These are phyloP conservation scores for Drosophila barbarae DNA, from an alignment of 2,888 invertebrate genomes.

Conservation along the genomic window DNA sequence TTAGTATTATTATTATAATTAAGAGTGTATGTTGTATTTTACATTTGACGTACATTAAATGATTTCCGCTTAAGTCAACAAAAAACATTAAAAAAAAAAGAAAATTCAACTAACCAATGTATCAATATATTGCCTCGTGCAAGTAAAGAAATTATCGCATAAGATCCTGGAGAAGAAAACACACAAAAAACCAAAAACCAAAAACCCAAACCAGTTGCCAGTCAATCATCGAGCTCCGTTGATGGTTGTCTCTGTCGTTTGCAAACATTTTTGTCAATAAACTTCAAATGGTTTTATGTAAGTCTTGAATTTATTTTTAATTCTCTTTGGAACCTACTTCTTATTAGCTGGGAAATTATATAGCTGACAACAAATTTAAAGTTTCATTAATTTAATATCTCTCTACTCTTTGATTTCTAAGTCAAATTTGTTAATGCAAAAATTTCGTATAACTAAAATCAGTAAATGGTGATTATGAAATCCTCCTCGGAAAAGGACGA, in stretches of 20 bases:
- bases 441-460: not conserved
- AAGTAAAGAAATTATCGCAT: slow-evolving; percentile 33
- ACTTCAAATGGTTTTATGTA: slow-evolving; percentile 40
- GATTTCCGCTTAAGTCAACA: slow-evolving; percentile 46
- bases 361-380: no score
- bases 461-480: not conserved
- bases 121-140: slow-evolving; percentile 40
- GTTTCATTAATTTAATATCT: not conserved
- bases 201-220: slow-evolving; percentile 29
- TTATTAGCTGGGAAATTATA: not conserved
- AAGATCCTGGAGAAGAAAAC: slow-evolving; percentile 12
- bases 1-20: slow-evolving; percentile 36
- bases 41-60: slow-evolving; percentile 62
- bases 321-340: not conserved
- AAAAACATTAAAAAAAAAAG: not conserved
- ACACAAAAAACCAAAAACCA: not conserved
- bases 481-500: no score
- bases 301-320: not conserved
- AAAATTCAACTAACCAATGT: slow-evolving; percentile 35
- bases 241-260: slow-evolving; percentile 41
- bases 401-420: not conserved
- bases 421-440: not conserved
- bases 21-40: slow-evolving; percentile 62
- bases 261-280: slow-evolving; percentile 39
- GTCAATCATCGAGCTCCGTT: slow-evolving; percentile 38